Evolutionary conservation across 1,140 invertebrate species (phyloP).

Genomic region (Drosophila melanogaster): DNA sequence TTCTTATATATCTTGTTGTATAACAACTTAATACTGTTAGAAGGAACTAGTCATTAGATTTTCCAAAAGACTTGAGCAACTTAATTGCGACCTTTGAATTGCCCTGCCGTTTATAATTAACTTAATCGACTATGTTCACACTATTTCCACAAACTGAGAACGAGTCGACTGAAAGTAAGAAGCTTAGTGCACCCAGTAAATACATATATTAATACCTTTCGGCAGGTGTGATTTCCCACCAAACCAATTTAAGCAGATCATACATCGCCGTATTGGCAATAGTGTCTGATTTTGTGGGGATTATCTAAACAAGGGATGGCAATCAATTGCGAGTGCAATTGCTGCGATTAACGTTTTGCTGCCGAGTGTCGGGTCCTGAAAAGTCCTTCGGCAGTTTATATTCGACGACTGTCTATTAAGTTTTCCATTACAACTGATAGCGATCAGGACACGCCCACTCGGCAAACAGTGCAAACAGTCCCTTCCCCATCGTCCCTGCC

Average conservation of each 20-base stretch:
- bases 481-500: neutral
- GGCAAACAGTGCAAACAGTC: conserved; percentile 11
- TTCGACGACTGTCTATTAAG: conserved; percentile 62
- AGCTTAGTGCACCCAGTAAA: conserved; percentile 16
- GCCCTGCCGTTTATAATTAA: neutral
- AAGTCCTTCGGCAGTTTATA: conserved; percentile 9
- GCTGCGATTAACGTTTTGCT: conserved; percentile 31
- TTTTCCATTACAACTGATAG: conserved; percentile 74
- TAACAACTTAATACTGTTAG: no score
- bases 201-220: conserved; percentile 11
- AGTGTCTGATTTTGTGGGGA: conserved; percentile 33
- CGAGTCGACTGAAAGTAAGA: conserved; percentile 15
- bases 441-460: conserved; percentile 56
- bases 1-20: no score
- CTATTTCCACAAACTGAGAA: neutral
- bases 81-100: neutral
- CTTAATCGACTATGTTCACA: no score
- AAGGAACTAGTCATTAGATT: no score
- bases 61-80: neutral
- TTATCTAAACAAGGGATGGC: conserved; percentile 12
- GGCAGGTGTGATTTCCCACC: conserved; percentile 42
- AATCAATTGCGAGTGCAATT: conserved; percentile 42
- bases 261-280: conserved; percentile 28
- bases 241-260: conserved; percentile 32
- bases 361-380: neutral